Evolutionary conservation across 2,888 invertebrate species (phyloP).

Genomic region (Temnothorax ravouxi): DNA sequence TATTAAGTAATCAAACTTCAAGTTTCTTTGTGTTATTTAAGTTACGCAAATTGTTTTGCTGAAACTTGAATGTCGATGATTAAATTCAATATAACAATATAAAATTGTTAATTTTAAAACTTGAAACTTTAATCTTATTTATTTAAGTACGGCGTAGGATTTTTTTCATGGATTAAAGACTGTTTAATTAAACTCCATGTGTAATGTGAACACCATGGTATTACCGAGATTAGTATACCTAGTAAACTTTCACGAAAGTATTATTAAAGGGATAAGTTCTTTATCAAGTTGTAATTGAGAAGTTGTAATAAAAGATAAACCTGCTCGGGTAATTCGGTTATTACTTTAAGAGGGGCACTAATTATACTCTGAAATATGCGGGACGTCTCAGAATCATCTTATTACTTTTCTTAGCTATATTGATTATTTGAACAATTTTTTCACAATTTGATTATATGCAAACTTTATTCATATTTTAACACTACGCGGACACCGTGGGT

Average conservation of each 20-base stretch:
- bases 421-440: conserved; percentile 7
- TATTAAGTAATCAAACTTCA: not conserved
- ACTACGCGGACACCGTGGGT: too few relatives aligned
- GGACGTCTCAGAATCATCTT: not conserved
- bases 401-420: not conserved
- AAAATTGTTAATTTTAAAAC: not conserved
- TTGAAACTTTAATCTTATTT: conserved; percentile 8
- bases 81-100: not conserved
- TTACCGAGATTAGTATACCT: conserved; percentile 49
- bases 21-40: not conserved
- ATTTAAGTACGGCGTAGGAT: not conserved
- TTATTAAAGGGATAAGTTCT: conserved; percentile 63
- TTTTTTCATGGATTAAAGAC: not conserved
- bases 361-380: conserved; percentile 40
- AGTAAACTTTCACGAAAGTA: conserved; percentile 60
- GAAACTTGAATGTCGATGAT: not conserved
- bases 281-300: conserved; percentile 62
- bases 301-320: conserved; percentile 56
- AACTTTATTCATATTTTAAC: not conserved
- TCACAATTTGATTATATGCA: not conserved
- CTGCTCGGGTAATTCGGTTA: conserved; percentile 19
- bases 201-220: conserved; percentile 50
- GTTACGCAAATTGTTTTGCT: not conserved
- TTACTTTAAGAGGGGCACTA: conserved; percentile 11
- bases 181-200: conserved; percentile 8